Base-by-base conservation (phyloP, 2,113 vertebrate genomes). In the Osmerus mordax region DNA sequence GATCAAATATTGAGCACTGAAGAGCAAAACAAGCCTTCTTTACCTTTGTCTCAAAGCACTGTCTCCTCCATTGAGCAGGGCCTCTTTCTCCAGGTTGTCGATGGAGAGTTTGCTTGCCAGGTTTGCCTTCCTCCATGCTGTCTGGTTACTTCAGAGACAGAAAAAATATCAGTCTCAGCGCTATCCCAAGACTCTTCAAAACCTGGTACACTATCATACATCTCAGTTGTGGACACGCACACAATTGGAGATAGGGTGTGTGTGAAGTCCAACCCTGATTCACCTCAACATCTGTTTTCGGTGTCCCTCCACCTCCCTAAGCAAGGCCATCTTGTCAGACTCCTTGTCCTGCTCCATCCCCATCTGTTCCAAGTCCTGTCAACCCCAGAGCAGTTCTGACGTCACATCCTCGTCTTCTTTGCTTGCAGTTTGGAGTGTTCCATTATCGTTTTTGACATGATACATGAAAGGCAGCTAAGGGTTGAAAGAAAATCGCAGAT, bases 251-350 rank as follows among this genome's bases (percentile, higher is more conserved):
- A 41, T 41, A 1, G 36, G 5, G 29, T 5, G 5, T 41, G 36
- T 41, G 36, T 23, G 23, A 8, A 41, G 36, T 7, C 6, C 36
- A 23, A 29, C 29, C 23, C 28, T 15, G 12, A 11, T 28, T 32
- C 80, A 99, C 97, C 97, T 97, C 68, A 96, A 89, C 96, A 98
- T 96, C 86, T 99, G 97, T 73, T 95, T 98, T 66, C 91, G 94
- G 78, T 99, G 97, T 69, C 91, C 95, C 64, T 97, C 95, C 60
- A 96, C 93, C 64, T 96, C 94, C 71, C 84, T 88, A 23, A 96
- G 86, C 25, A 98, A 77, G 14, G 83, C 72, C 58, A 93, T 92
- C 59, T 96, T 97, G 77, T 99, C 96, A 0, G 96, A 97, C 82
- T 97, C 96, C 80, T 91, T 97, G 88, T 98, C 97, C 78, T 97